These are phyloP conservation scores for Macroramphosus scolopax DNA, from an alignment of 2,797 vertebrate species.

Conservation along the genomic window DNA sequence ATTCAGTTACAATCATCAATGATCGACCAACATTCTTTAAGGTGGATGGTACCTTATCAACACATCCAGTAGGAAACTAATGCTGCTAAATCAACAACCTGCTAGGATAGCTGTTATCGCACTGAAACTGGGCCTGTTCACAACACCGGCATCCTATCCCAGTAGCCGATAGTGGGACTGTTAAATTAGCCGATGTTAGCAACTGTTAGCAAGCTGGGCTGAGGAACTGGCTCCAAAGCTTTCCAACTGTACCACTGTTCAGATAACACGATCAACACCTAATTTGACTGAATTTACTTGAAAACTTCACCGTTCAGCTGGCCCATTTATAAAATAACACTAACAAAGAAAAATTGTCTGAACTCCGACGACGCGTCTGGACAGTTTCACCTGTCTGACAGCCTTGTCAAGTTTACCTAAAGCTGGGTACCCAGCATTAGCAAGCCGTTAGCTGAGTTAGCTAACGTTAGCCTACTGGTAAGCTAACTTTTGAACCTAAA, in stretches of 20 bases:
- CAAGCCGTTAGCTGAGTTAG: slow-evolving; percentile 53
- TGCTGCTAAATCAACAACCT: neutral
- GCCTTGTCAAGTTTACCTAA: slow-evolving; percentile 52
- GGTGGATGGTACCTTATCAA: neutral
- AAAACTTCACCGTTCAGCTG: neutral
- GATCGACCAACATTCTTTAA: neutral
- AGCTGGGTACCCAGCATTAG: slow-evolving; percentile 51
- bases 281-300: neutral
- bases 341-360: neutral
- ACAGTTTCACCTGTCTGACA: slow-evolving; percentile 55
- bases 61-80: neutral
- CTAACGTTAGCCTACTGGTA: slow-evolving; percentile 58
- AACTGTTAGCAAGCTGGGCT: slow-evolving; percentile 28
- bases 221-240: slow-evolving; percentile 14
- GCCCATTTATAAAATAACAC: neutral
- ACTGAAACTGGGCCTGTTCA: neutral
- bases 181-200: slow-evolving; percentile 16
- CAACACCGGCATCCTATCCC: neutral
- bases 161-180: neutral
- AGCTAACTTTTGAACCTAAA: slow-evolving; percentile 32
- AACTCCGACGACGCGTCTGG: slow-evolving; percentile 21
- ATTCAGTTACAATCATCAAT: no score
- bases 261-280: neutral
- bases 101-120: neutral
- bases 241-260: slow-evolving; percentile 6